Conservation (phyloP, 2,797 vertebrate genomes). For the Florisuga fusca region DNA sequence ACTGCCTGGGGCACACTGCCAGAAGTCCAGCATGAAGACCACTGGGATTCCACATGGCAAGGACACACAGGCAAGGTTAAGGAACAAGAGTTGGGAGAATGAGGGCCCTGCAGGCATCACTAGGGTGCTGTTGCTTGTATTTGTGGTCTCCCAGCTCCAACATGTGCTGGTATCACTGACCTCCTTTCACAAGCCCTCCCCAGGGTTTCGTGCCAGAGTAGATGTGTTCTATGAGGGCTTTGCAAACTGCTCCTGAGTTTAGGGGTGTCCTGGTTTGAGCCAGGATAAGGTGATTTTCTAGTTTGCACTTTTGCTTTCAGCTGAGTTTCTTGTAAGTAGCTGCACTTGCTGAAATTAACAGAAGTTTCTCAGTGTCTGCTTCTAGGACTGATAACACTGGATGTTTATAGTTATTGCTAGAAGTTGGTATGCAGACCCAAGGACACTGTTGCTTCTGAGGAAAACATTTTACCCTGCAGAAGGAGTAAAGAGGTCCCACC, state of each 20-base stretch:
- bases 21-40: not conserved
- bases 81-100: accelerated
- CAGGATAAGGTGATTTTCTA: too few relatives aligned
- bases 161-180: not conserved
- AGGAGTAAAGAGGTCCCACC: too few relatives aligned
- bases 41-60: not conserved
- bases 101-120: not conserved
- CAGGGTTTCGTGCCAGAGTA: not conserved
- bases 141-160: not conserved
- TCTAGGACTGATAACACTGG: too few relatives aligned
- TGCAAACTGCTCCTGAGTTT: not conserved
- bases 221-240: not conserved
- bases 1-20: not conserved
- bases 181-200: not conserved
- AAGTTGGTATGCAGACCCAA: too few relatives aligned
- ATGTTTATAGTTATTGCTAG: too few relatives aligned
- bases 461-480: too few relatives aligned
- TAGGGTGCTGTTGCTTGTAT: accelerated
- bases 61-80: not conserved
- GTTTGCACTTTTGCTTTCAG: too few relatives aligned
- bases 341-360: too few relatives aligned
- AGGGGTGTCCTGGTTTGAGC: too few relatives aligned
- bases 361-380: too few relatives aligned
- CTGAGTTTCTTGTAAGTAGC: too few relatives aligned
- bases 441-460: too few relatives aligned